Percentiles rank a stretch among this genome's conserved stretches.
Conservation (phyloP, 2,888 invertebrate genomes). For the Meiosimyza platycephala region DNA sequence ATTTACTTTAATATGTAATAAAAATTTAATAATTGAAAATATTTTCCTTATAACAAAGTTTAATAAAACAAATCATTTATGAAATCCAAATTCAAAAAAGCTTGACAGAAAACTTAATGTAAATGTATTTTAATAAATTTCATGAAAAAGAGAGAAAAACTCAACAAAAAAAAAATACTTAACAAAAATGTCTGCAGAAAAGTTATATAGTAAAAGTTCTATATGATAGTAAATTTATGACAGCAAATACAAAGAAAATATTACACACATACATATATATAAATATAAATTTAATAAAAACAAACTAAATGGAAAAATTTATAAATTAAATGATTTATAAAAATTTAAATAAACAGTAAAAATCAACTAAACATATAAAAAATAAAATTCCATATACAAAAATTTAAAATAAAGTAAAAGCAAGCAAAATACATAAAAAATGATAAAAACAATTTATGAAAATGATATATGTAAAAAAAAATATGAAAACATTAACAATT, state of each 20-base stretch:
- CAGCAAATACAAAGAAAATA: conserved; percentile 10
- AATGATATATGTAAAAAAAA: conserved; percentile 49
- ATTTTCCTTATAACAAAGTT: neutral
- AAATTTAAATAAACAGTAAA: conserved; percentile 25
- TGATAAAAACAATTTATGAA: conserved; percentile 47
- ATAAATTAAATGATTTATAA: conserved; percentile 25
- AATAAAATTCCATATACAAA: conserved; percentile 50
- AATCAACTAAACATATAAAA: conserved; percentile 9
- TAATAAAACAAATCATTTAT: neutral
- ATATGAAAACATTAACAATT: conserved; percentile 35
- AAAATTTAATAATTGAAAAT: conserved; percentile 9
- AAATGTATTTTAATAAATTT: conserved; percentile 16
- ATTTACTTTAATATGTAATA: neutral
- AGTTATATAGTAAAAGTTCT: neutral
- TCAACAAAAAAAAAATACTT: conserved; percentile 3
- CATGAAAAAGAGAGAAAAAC: conserved; percentile 10
- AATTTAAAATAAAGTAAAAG: conserved; percentile 35
- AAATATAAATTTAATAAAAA: conserved; percentile 29
- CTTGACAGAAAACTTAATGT: neutral
- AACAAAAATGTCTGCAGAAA: conserved; percentile 3
- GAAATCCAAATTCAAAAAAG: conserved; percentile 7
- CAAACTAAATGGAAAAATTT: conserved; percentile 8
- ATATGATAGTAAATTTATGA: conserved; percentile 19
- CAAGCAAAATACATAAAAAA: conserved; percentile 38
- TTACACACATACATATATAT: conserved; percentile 13